Evolutionary conservation across 2,888 invertebrate genomes (phyloP).

Genomic region (Apamea anceps): DNA sequence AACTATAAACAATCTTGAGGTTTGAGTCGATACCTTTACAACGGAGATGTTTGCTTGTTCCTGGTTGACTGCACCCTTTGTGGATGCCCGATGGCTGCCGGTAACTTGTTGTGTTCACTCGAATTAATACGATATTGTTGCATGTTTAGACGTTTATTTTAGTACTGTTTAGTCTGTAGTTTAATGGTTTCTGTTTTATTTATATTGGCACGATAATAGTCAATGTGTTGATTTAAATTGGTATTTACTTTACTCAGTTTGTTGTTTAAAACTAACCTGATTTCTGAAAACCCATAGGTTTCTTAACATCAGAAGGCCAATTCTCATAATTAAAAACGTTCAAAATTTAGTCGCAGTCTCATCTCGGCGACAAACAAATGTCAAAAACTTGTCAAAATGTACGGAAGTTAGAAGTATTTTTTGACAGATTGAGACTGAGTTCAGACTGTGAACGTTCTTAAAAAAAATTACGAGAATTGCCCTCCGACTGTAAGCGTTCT

Average conservation of each 20-base stretch:
- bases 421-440: too few species aligned
- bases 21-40: constrained; percentile 45
- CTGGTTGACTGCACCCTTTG: constrained; percentile 50
- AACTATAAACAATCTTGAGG: constrained; percentile 24
- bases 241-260: background rate
- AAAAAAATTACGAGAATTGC: too few species aligned
- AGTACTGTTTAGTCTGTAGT: background rate
- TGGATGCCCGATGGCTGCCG: constrained; percentile 13
- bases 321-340: too few species aligned
- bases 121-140: constrained; percentile 51
- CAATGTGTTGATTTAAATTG: background rate
- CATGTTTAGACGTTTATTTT: constrained; percentile 32
- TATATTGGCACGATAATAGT: background rate
- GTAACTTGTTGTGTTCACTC: constrained; percentile 43
- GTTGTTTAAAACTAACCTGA: background rate
- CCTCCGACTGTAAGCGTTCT: too few species aligned
- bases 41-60: constrained; percentile 37
- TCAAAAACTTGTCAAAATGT: too few species aligned
- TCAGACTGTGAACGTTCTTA: too few species aligned
- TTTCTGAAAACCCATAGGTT: background rate
- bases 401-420: too few species aligned
- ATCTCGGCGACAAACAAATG: too few species aligned
- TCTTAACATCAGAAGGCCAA: too few species aligned
- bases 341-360: too few species aligned
- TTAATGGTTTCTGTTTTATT: background rate